These are phyloP conservation scores for Salvelinus sp. DNA, from an alignment of 2,113 vertebrate species.

Conservation along the genomic window DNA sequence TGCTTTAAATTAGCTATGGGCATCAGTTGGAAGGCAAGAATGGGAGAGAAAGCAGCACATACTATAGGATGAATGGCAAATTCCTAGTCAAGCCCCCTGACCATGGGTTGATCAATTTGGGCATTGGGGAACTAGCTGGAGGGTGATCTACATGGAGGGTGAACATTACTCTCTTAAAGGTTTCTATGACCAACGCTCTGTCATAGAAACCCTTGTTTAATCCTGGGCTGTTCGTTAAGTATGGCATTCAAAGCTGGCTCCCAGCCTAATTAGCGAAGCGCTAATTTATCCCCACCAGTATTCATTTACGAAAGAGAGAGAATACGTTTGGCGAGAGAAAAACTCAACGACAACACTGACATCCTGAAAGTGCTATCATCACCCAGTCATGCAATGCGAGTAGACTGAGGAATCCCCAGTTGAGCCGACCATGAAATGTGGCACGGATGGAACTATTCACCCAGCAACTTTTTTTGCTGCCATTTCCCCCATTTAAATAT, in stretches of 20 bases:
- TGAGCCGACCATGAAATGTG: background rate
- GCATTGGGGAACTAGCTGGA: no score
- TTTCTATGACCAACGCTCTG: background rate
- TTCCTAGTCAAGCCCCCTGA: background rate
- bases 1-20: background rate
- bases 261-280: slow-evolving; percentile 44
- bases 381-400: slow-evolving; percentile 25
- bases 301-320: background rate
- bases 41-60: background rate
- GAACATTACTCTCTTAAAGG: background rate
- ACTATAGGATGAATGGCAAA: background rate
- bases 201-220: slow-evolving; percentile 5
- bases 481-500: background rate
- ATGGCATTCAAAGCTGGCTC: slow-evolving; percentile 40
- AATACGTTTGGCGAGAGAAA: background rate
- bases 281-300: background rate
- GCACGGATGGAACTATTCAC: background rate
- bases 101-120: background rate
- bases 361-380: slow-evolving; percentile 28
- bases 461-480: background rate
- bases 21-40: slow-evolving; percentile 1
- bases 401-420: slow-evolving; percentile 7
- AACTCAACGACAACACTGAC: slow-evolving; percentile 14
- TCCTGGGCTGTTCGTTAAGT: slow-evolving; percentile 29
- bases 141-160: no score